A percentile compares a stretch with the other conserved stretches of the same genome.
Evolutionary conservation across 2,113 vertebrate species (phyloP).

Genomic region (Oenanthe oenanthe): DNA sequence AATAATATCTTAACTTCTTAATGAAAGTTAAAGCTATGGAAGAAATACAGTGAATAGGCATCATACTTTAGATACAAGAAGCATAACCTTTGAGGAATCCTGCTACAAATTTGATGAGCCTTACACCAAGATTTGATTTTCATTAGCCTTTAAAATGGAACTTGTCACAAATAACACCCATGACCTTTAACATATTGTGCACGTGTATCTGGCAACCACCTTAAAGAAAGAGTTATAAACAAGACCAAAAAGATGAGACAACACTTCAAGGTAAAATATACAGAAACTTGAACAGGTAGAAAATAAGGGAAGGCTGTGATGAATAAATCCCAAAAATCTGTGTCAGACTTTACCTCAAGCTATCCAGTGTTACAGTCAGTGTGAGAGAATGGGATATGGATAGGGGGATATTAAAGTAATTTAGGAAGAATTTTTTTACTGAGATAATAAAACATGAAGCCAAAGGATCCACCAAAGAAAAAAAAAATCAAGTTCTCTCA

Average conservation of each 20-base stretch:
- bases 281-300: background rate
- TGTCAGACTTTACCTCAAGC: background rate
- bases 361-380: background rate
- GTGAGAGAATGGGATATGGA: background rate
- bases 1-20: background rate
- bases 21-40: slow-evolving; percentile 23
- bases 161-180: background rate
- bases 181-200: background rate
- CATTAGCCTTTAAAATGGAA: slow-evolving; percentile 18
- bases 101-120: background rate
- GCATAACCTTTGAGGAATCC: slow-evolving; percentile 12
- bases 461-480: background rate
- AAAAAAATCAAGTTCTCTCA: background rate
- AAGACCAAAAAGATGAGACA: slow-evolving; percentile 12
- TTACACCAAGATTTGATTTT: slow-evolving; percentile 13
- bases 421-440: slow-evolving; percentile 18
- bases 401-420: background rate
- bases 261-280: background rate
- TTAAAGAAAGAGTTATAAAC: slow-evolving; percentile 32
- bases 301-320: background rate
- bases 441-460: background rate
- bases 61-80: background rate
- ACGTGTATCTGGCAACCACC: background rate
- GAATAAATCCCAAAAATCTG: background rate
- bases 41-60: slow-evolving; percentile 2